These are phyloP conservation scores for Crypturellus undulatus DNA, from an alignment of 2,113 vertebrate species.

Conservation along the genomic window DNA sequence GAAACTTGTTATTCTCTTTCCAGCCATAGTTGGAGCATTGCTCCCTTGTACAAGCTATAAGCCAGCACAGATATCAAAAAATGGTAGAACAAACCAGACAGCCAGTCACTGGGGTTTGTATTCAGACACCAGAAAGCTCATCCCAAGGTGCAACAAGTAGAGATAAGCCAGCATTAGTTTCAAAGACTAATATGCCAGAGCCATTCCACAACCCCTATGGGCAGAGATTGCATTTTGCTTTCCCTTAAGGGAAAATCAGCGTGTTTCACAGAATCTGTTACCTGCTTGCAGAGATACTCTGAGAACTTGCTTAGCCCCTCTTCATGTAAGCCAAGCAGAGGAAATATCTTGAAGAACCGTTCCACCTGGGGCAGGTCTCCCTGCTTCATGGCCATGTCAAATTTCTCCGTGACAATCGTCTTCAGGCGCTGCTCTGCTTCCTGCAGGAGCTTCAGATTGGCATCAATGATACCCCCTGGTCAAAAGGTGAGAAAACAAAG, in stretches of 20 bases:
- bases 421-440: constrained; percentile 93
- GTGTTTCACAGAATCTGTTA: constrained; percentile 48
- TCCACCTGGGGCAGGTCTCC: constrained; percentile 94
- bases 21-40: background rate
- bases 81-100: background rate
- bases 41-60: background rate
- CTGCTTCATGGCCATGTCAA: constrained; percentile 88
- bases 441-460: constrained; percentile 92
- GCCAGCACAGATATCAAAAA: background rate
- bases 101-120: background rate
- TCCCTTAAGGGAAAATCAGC: background rate
- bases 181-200: background rate
- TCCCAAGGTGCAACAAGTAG: background rate
- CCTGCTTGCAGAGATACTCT: constrained; percentile 95
- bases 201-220: background rate
- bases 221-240: background rate
- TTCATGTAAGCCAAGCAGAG: constrained; percentile 92
- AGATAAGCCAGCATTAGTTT: background rate
- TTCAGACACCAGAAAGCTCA: background rate
- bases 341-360: constrained; percentile 98
- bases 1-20: background rate
- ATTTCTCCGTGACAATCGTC: constrained; percentile 91
- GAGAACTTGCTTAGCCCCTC: constrained; percentile 95
- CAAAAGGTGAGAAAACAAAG: background rate
- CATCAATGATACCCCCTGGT: constrained; percentile 91